These are phyloP conservation scores for Drosophila kanekoi DNA, from an alignment of 2,888 invertebrate species.

Conservation along the genomic window DNA sequence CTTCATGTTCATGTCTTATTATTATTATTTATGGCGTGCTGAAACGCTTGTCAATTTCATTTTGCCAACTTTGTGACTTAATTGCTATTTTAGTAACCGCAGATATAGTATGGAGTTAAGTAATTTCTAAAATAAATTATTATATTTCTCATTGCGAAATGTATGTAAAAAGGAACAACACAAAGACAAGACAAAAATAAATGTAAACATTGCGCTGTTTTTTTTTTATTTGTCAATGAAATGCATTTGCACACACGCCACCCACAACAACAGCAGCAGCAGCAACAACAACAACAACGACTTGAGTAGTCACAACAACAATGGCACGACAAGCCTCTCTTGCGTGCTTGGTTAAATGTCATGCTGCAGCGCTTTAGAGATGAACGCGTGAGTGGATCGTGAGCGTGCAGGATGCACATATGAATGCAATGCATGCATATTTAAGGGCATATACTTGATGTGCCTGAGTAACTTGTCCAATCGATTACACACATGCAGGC, in stretches of 20 bases:
- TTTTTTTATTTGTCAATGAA: slow-evolving; percentile 55
- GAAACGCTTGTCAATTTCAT: slow-evolving; percentile 39
- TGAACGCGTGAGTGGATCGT: slow-evolving; percentile 42
- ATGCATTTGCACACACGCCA: slow-evolving; percentile 41
- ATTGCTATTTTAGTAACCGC: slow-evolving; percentile 57
- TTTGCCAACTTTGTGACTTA: slow-evolving; percentile 53
- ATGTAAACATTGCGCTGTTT: slow-evolving; percentile 34
- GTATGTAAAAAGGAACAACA: slow-evolving; percentile 9
- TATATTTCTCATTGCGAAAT: slow-evolving; percentile 28
- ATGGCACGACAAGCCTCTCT: slow-evolving; percentile 47
- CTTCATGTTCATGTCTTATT: slow-evolving; percentile 23
- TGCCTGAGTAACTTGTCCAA: neutral
- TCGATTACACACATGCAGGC: neutral
- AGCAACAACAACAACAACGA: slow-evolving; percentile 17
- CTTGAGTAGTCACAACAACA: neutral
- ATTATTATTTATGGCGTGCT: slow-evolving; percentile 50
- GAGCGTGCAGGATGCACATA: slow-evolving; percentile 5
- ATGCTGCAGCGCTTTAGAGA: slow-evolving; percentile 42
- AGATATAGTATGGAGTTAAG: slow-evolving; percentile 40
- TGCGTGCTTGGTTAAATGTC: slow-evolving; percentile 49
- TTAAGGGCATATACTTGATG: slow-evolving; percentile 1
- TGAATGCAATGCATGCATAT: slow-evolving; percentile 1
- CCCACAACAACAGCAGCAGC: slow-evolving; percentile 17
- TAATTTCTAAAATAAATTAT: slow-evolving; percentile 52
- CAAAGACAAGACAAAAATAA: slow-evolving; percentile 21